Conservation (phyloP, 2,113 vertebrate species). For the Pithys albifrons region DNA sequence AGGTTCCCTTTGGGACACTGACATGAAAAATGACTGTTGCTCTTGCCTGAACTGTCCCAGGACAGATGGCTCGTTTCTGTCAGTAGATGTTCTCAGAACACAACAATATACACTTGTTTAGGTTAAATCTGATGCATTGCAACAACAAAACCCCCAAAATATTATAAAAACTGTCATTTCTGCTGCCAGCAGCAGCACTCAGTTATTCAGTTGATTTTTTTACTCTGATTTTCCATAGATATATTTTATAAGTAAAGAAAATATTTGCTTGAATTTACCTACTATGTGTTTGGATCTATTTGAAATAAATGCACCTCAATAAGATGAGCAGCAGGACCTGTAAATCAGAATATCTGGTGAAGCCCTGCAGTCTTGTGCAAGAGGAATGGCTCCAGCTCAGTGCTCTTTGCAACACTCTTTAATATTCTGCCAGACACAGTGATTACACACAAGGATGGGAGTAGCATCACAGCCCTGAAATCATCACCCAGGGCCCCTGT, state of each 20-base stretch:
- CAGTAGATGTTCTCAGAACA: background rate
- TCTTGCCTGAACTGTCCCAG: background rate
- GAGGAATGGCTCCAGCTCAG: background rate
- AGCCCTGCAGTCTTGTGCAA: slow-evolving; percentile 19
- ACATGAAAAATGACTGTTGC: background rate
- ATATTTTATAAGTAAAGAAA: background rate
- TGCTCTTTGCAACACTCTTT: background rate
- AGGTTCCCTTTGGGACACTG: background rate
- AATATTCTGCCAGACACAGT: background rate
- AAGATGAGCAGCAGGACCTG: background rate
- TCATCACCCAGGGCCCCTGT: background rate
- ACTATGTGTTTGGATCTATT: background rate
- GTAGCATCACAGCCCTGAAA: background rate
- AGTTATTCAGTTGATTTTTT: background rate
- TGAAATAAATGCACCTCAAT: background rate
- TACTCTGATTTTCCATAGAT: background rate
- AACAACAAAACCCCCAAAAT: background rate
- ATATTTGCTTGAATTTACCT: background rate
- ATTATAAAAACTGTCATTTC: background rate
- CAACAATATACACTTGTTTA: background rate
- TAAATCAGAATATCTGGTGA: slow-evolving; percentile 42
- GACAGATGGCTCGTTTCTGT: background rate
- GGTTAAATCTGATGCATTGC: background rate
- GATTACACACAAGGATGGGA: background rate
- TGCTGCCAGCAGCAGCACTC: background rate